Base-by-base conservation (phyloP, 1,140 invertebrate species). In the Drosophila bocqueti region DNA sequence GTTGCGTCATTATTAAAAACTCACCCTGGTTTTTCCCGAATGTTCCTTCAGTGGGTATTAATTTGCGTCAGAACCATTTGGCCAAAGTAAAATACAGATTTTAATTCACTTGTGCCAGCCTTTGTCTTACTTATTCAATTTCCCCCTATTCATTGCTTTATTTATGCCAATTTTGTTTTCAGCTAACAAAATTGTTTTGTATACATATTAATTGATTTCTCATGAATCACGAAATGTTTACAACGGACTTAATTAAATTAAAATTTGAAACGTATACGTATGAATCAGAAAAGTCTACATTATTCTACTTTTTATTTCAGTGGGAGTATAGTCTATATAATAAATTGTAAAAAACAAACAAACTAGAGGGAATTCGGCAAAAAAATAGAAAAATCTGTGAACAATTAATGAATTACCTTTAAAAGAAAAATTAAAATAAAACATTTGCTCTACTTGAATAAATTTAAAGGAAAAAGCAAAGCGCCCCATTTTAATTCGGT, bases 161-260 rank as follows among this genome's bases (percentile, higher is more conserved):
- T 54, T 38, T 24, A 54, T 21, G 31, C 52, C 18, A 38, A 54
- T 24, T 24, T 55, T 38, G 31, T 54, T 38, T 62, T 26, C 9
- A 29, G 47, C 60, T 50, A 45, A 11, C n/a, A 11, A 43, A 8
- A 55, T 38, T 55, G 68, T 68, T 54, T 58, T 78, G 67, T 62
- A 43, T 47, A 79, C 47, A 47, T 29, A 34, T 66, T 46, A 6
- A 66, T 45, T 64, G 36, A 60, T 78, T 77, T 59, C 47, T 15
- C 6, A 36, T 21, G 46, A 77, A 77, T 76, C 34, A 55, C 34
- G 8, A 34, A 18, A 24, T 55, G 34, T 21, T 16, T 15, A 58
- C 21, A 58, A 58, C 42, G 36, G 26, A 62, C 18, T 38, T 52
- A 52, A 38, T 52, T 62, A 62, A 52, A 18, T 18, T 11, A 24